phyloP scores from a whole-genome alignment of 2,113 vertebrate genomes.

The Podarcis raffonei region DNA sequence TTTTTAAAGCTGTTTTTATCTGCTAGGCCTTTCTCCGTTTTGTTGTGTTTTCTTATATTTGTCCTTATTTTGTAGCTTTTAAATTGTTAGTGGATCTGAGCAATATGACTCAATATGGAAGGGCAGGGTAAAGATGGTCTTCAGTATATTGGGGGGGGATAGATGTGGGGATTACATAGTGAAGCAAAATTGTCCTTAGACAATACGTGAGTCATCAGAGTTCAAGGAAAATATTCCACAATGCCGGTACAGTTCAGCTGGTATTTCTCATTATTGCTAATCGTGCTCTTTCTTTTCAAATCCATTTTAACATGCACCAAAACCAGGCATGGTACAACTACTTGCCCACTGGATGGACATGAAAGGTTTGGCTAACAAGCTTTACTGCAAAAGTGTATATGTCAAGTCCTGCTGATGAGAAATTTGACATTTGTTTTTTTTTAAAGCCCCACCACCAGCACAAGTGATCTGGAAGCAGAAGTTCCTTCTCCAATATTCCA shows the following conservation, averaged over 20 bases:
- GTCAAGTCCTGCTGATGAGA: background rate
- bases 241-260: background rate
- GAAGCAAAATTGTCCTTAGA: background rate
- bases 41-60: background rate
- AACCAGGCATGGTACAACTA: background rate
- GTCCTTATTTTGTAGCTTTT: background rate
- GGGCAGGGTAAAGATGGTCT: background rate
- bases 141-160: background rate
- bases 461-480: background rate
- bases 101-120: background rate
- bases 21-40: background rate
- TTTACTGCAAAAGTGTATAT: background rate
- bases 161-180: background rate
- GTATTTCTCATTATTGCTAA: background rate
- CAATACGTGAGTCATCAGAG: background rate
- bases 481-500: slow-evolving; percentile 2
- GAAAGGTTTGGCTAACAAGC: background rate
- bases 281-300: background rate
- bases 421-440: slow-evolving; percentile 9
- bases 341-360: background rate
- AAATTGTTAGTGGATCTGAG: background rate
- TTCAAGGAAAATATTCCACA: background rate
- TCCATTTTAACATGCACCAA: background rate
- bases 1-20: too few species aligned
- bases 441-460: background rate